phyloP scores from a whole-genome alignment of 2,797 vertebrate species.

The Glyptemys insculpta region DNA sequence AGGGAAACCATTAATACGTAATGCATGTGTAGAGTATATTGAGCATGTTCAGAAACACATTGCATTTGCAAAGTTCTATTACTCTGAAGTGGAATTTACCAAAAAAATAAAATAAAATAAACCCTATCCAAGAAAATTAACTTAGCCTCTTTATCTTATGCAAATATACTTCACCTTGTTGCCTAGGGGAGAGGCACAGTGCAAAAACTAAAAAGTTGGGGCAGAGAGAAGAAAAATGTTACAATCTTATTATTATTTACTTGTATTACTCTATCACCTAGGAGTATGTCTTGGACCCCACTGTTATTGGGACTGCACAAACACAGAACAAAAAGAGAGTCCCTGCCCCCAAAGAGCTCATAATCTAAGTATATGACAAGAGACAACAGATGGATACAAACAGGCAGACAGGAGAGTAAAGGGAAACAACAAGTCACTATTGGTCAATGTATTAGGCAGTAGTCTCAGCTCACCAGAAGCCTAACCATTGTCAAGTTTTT shows the following conservation, averaged over 20 bases:
- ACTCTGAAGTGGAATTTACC: constrained; percentile 3
- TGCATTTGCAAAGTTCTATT: background rate
- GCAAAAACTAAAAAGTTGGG: constrained; percentile 6
- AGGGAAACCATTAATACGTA: background rate
- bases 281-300: background rate
- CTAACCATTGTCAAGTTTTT: background rate
- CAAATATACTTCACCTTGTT: background rate
- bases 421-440: background rate
- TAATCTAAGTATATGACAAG: background rate
- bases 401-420: background rate
- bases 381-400: background rate
- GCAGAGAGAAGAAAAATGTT: constrained; percentile 3
- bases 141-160: background rate
- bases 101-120: background rate
- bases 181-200: constrained; percentile 7
- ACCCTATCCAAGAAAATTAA: background rate
- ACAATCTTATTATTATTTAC: background rate
- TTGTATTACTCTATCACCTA: background rate
- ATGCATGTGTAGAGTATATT: background rate
- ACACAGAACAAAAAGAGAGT: background rate
- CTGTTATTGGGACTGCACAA: background rate
- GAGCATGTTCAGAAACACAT: background rate
- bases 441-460: background rate
- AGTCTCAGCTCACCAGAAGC: background rate
- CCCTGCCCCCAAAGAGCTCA: background rate